Conservation (phyloP, 1,140 invertebrate species). For the Trachymyrmex cornetzi region DNA sequence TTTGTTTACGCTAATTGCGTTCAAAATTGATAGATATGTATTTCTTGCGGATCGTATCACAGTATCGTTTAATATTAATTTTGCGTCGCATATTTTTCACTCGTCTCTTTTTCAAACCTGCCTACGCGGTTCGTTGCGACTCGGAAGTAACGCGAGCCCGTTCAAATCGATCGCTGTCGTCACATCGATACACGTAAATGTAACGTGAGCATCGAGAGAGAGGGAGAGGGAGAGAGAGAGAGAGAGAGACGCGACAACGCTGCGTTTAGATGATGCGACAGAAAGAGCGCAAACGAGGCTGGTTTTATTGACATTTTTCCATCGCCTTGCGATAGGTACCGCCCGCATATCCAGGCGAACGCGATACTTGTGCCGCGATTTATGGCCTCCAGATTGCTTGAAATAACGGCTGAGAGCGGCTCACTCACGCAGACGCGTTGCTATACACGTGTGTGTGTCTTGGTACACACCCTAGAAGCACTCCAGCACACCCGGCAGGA, state of each 20-base stretch:
- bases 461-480: neutral
- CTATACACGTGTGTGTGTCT: neutral
- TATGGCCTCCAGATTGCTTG: constrained; percentile 68
- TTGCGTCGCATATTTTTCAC: neutral
- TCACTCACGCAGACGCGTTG: neutral
- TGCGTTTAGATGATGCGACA: neutral
- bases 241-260: neutral
- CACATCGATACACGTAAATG: constrained; percentile 32
- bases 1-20: neutral
- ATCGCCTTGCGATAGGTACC: constrained; percentile 43
- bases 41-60: neutral
- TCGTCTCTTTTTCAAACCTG: neutral
- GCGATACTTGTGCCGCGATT: constrained; percentile 65
- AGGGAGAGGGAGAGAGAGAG: neutral
- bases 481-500: neutral
- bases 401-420: constrained; percentile 62
- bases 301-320: constrained; percentile 51
- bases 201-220: constrained; percentile 23
- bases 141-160: constrained; percentile 34
- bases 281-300: constrained; percentile 1
- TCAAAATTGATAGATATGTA: neutral
- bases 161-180: constrained; percentile 39
- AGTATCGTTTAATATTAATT: constrained; percentile 1
- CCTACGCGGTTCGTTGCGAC: neutral
- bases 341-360: constrained; percentile 43